phyloP scores from a whole-genome alignment of 2,113 vertebrate genomes.

The Leucoraja erinaceus region DNA sequence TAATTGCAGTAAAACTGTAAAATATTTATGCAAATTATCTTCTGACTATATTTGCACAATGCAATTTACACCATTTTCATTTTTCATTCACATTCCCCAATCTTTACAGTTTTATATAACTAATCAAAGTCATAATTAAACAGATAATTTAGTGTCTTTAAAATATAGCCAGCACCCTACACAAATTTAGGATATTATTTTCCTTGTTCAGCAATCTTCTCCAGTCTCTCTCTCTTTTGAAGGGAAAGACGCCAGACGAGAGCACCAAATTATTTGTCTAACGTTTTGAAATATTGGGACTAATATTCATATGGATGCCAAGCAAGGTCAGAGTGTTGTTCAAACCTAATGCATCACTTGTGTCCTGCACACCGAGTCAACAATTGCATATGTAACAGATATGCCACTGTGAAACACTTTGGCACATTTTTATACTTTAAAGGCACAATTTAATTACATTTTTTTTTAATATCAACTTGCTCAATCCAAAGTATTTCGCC shows the following conservation, averaged over 20 bases:
- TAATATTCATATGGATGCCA: not conserved
- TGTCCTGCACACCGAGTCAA: not conserved
- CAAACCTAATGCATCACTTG: not conserved
- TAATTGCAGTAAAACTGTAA: not conserved
- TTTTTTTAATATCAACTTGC: not conserved
- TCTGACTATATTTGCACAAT: not conserved
- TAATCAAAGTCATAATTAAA: slow-evolving; percentile 9
- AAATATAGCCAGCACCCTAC: not conserved
- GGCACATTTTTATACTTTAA: no score
- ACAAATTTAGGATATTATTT: not conserved
- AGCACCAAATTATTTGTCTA: not conserved
- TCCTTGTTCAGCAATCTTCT: not conserved
- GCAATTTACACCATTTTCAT: not conserved
- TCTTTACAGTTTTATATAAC: not conserved
- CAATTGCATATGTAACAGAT: not conserved
- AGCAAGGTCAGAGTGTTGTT: not conserved
- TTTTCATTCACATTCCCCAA: not conserved
- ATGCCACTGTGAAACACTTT: no score
- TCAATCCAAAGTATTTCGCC: not conserved
- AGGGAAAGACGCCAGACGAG: not conserved
- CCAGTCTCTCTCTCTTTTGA: not conserved
- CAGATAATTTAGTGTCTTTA: not conserved
- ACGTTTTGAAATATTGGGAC: no score
- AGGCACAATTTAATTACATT: not conserved
- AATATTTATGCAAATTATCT: not conserved